Evolutionary conservation across 2,888 invertebrate species (phyloP).

Genomic region (Tribolium freemani): DNA sequence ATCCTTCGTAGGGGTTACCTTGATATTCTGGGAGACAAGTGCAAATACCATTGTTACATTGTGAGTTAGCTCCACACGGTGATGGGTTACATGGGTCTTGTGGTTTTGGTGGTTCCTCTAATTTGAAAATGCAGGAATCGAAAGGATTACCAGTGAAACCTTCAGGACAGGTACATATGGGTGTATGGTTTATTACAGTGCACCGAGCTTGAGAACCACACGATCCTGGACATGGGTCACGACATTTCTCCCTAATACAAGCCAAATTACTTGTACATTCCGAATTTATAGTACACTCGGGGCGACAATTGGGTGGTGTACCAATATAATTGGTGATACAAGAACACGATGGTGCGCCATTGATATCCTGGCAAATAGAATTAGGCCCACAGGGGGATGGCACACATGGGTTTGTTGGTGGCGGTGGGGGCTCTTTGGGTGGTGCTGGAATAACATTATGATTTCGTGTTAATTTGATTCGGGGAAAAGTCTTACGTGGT

Average conservation of each 20-base stretch:
- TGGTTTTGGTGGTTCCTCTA: constrained; percentile 19
- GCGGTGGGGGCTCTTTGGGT: constrained; percentile 54
- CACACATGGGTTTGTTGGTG: constrained; percentile 75
- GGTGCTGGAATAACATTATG: constrained; percentile 34
- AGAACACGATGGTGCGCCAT: constrained; percentile 83
- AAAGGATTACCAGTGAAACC: constrained; percentile 85
- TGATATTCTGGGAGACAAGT: constrained; percentile 73
- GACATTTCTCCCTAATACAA: constrained; percentile 86
- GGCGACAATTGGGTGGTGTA: constrained; percentile 85
- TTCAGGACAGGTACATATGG: constrained; percentile 82
- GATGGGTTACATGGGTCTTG: constrained; percentile 81
- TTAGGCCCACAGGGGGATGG: constrained; percentile 88
- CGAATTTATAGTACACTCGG: constrained; percentile 86
- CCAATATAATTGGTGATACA: constrained; percentile 81
- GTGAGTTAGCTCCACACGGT: constrained; percentile 78
- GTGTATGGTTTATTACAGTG: constrained; percentile 85
- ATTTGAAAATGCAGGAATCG: constrained; percentile 10
- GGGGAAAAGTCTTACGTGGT: constrained; percentile 65
- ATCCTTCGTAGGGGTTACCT: constrained; percentile 77
- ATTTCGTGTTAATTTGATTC: background rate
- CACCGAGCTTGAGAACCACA: constrained; percentile 85
- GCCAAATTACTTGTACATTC: constrained; percentile 86
- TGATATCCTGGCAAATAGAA: constrained; percentile 81
- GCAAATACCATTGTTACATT: constrained; percentile 76
- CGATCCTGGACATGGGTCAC: constrained; percentile 85